Evolutionary conservation across 2,888 invertebrate species (phyloP).

Genomic region (Anoplius nigerrimus): DNA sequence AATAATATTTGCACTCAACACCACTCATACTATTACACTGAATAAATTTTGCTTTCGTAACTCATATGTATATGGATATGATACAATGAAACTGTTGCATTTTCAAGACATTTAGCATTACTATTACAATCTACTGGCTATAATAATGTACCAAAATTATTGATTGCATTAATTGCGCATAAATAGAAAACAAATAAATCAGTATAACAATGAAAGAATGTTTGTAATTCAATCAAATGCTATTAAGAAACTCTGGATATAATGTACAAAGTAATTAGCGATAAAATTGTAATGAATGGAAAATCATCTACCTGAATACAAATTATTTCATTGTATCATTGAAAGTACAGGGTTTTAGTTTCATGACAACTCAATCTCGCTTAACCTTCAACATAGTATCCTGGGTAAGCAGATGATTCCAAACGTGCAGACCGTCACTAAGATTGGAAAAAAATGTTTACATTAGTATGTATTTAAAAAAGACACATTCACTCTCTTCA

Average conservation of each 20-base stretch:
- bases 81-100: conserved; percentile 52
- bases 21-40: conserved; percentile 70
- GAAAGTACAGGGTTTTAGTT: conserved; percentile 40
- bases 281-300: not conserved
- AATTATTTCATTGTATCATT: conserved; percentile 49
- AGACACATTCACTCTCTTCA: conserved; percentile 68
- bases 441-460: conserved; percentile 74
- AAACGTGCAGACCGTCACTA: conserved; percentile 73
- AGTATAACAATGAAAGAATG: not conserved
- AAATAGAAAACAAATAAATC: not conserved
- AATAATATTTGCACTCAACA: conserved; percentile 73
- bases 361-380: conserved; percentile 63
- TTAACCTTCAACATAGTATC: conserved; percentile 73
- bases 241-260: not conserved
- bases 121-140: not conserved
- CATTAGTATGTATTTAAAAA: conserved; percentile 72
- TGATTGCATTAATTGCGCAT: conserved; percentile 6
- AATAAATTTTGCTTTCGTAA: conserved; percentile 53
- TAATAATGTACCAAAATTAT: not conserved
- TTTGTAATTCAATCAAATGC: not conserved
- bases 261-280: not conserved
- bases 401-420: conserved; percentile 73
- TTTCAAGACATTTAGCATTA: not conserved
- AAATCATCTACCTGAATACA: conserved; percentile 21
- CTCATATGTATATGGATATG: conserved; percentile 18